Base-by-base conservation (phyloP, 2,888 invertebrate species). In the Melipona beecheii region DNA sequence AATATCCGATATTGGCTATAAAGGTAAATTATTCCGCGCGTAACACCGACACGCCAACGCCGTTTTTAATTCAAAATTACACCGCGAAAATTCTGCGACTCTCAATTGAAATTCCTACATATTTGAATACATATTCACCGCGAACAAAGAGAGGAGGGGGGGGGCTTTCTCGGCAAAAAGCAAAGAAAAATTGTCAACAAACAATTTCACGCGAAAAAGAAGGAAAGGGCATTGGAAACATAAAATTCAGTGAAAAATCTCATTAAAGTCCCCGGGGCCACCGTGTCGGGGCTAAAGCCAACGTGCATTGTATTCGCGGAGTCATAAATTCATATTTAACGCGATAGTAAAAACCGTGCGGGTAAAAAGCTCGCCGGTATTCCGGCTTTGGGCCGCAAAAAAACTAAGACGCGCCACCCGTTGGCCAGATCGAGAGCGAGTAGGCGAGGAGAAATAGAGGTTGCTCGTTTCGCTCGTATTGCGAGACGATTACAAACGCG, bases 321-420 rank as follows among this genome's bases (percentile, higher is more conserved):
- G 70, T 56, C 60, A 72, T 75, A 82, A 82, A 83, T 71, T 82
- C 65, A 24, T 50, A 50, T 83, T 83, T 83, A 81, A 83, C 75
- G 70, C 43, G 71, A 75, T 62, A 60, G n/a, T 71, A 66, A 66
- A 81, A 76, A 70, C 62, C 27, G 60, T 31, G 13, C 43, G 11
- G 79, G 71, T 21, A 58, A 72, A 72, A 78, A 81, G 72, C 36
- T 21, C 27, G 50, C 24, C 24, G 31, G 58, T 72, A 60, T 68
- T 66, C 50, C 66, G 31, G 81, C 27, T 72, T 66, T 60, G 52
- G 21, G 19, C 21, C 19, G 64, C 64, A 43, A 58, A 43, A n/a
- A 74, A 64, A 69, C 62, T 79, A 75, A 80, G 77, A 65, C 75
- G 70, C 78, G 24, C 62, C 65, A 49, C 19, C 19, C 52, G 56